Percentiles rank a stretch among this genome's conserved stretches.
Conservation (phyloP, 2,888 invertebrate genomes). For the Neelides folsomi region DNA sequence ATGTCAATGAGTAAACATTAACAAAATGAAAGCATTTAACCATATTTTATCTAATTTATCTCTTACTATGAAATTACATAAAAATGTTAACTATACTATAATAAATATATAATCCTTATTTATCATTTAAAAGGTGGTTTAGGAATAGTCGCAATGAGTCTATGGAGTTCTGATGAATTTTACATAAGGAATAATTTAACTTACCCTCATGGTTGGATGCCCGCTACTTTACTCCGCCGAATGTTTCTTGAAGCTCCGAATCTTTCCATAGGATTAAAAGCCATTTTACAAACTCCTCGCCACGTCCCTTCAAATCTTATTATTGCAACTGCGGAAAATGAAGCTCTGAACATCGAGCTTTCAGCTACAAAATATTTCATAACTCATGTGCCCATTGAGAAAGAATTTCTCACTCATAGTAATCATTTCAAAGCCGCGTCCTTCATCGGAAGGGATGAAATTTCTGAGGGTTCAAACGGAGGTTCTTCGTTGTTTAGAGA, state of each 20-base stretch:
- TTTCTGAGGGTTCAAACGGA: slow-evolving; percentile 13
- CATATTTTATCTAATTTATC: too few relatives aligned
- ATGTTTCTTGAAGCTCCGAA: slow-evolving; percentile 23
- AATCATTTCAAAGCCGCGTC: slow-evolving; percentile 20
- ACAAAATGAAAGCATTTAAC: too few relatives aligned
- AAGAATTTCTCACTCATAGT: slow-evolving; percentile 17
- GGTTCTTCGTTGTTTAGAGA: slow-evolving; percentile 18
- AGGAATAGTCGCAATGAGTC: slow-evolving; percentile 16
- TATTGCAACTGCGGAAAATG: slow-evolving; percentile 18
- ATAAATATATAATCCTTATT: background rate
- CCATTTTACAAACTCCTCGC: slow-evolving; percentile 14
- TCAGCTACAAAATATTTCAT: slow-evolving; percentile 13
- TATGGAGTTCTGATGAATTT: slow-evolving; percentile 14
- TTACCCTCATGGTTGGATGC: slow-evolving; percentile 16
- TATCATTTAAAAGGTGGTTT: slow-evolving; percentile 13
- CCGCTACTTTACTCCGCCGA: slow-evolving; percentile 12
- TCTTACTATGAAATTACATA: too few relatives aligned
- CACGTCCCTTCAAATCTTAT: slow-evolving; percentile 17
- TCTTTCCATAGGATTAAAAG: slow-evolving; percentile 16
- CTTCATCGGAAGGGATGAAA: slow-evolving; percentile 8
- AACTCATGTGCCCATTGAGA: slow-evolving; percentile 11
- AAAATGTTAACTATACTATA: background rate
- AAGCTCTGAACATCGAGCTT: slow-evolving; percentile 20
- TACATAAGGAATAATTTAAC: slow-evolving; percentile 1
- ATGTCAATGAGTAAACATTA: slow-evolving; percentile 18